A percentile compares a stretch with the other conserved stretches of the same genome.
phyloP scores from a whole-genome alignment of 1,140 invertebrate species.

The Drosophila jambulina region DNA sequence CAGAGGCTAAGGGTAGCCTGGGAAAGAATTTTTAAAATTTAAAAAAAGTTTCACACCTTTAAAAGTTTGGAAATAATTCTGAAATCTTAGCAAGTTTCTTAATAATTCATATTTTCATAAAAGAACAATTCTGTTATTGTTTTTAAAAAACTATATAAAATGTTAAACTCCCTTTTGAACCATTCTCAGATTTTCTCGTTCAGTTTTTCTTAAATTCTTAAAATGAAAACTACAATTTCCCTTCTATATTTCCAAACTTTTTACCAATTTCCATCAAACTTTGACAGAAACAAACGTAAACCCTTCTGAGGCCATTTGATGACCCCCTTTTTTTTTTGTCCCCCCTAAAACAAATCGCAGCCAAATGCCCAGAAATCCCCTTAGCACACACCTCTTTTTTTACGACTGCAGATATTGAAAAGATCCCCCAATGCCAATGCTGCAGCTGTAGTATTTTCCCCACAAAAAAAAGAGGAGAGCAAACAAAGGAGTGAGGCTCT shows the following conservation, averaged over 20 bases:
- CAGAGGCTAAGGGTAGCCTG: background rate
- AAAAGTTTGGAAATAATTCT: background rate
- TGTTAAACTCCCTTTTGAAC: background rate
- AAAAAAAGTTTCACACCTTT: background rate
- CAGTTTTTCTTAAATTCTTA: background rate
- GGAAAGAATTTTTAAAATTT: background rate
- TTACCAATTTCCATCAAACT: slow-evolving; percentile 5
- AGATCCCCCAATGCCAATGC: slow-evolving; percentile 32
- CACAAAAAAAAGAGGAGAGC: background rate
- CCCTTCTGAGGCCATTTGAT: slow-evolving; percentile 24
- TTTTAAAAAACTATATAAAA: background rate
- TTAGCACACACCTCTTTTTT: slow-evolving; percentile 32
- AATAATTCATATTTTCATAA: background rate
- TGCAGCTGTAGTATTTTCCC: slow-evolving; percentile 27
- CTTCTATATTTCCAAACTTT: background rate
- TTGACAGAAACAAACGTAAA: slow-evolving; percentile 23
- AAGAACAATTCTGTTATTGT: background rate
- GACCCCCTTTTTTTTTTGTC: slow-evolving; percentile 1
- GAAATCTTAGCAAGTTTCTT: background rate
- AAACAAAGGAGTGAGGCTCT: slow-evolving; percentile 60
- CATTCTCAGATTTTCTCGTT: background rate
- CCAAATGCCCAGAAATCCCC: slow-evolving; percentile 29
- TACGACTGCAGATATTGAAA: slow-evolving; percentile 29
- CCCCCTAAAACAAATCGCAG: slow-evolving; percentile 18
- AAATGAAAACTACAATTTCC: background rate